A percentile compares a stretch with the other conserved stretches of the same genome.
phyloP scores from a whole-genome alignment of 2,888 invertebrate genomes.

The Baccha elongata region DNA sequence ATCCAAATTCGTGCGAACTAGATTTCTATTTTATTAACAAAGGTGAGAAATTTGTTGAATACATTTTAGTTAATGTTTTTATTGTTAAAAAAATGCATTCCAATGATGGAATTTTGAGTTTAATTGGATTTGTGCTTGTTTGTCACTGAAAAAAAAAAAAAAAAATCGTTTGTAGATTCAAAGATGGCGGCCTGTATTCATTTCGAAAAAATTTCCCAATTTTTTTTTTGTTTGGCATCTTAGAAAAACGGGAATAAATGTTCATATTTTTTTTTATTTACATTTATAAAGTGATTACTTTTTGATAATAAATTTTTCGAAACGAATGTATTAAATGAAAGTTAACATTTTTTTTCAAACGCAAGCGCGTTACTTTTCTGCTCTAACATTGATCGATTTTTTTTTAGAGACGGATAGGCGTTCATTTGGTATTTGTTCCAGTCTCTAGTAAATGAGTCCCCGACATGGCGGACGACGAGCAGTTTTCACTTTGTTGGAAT shows the following conservation, averaged over 20 bases:
- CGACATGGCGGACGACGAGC: slow-evolving; percentile 89
- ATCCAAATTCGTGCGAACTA: not conserved
- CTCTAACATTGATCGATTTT: slow-evolving; percentile 27
- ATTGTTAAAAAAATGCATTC: not conserved
- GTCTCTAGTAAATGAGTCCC: slow-evolving; percentile 66
- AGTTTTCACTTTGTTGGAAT: slow-evolving; percentile 90
- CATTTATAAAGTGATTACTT: slow-evolving; percentile 27
- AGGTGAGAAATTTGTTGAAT: slow-evolving; percentile 43
- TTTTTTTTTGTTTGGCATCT: slow-evolving; percentile 58
- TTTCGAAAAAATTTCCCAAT: slow-evolving; percentile 70
- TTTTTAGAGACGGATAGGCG: slow-evolving; percentile 34
- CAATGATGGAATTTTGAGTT: not conserved
- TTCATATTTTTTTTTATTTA: slow-evolving; percentile 54
- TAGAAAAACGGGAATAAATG: slow-evolving; percentile 56
- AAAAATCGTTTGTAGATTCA: not conserved
- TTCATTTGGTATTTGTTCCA: slow-evolving; percentile 39
- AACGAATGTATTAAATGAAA: not conserved
- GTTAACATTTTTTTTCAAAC: slow-evolving; percentile 19
- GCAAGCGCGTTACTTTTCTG: slow-evolving; percentile 48
- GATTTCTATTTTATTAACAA: not conserved
- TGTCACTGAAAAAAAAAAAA: too few species aligned
- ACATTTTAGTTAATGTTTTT: too few species aligned
- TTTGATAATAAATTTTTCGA: not conserved
- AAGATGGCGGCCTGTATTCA: slow-evolving; percentile 54
- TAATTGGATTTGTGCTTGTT: too few species aligned